Conservation (phyloP, 2,797 vertebrate genomes). For the Macropodus opercularis region DNA sequence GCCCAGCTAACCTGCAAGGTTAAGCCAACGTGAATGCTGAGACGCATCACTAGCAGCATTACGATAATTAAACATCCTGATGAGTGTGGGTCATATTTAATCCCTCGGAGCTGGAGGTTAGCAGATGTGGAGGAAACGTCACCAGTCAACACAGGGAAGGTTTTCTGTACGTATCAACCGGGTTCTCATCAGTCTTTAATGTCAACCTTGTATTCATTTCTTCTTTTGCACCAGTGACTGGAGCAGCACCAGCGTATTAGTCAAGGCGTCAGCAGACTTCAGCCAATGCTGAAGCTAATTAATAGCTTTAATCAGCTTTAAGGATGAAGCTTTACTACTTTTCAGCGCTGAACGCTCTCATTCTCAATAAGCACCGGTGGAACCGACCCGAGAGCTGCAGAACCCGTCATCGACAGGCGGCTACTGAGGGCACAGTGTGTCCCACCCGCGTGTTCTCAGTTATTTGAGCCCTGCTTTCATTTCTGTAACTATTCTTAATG, state of each 20-base stretch:
- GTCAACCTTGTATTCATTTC: not conserved
- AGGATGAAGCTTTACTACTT: constrained; percentile 4
- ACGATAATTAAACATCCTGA: constrained; percentile 75
- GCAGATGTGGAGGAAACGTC: constrained; percentile 64
- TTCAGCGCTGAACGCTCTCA: not conserved
- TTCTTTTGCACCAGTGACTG: constrained; percentile 3
- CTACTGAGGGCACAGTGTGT: constrained; percentile 2
- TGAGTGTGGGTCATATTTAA: constrained; percentile 67
- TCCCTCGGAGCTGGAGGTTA: constrained; percentile 60
- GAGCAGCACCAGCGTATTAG: not conserved
- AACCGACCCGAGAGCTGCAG: constrained; percentile 33
- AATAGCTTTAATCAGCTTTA: too few relatives aligned
- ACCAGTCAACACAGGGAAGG: constrained; percentile 1
- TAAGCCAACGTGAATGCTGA: constrained; percentile 54
- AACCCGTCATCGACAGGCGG: constrained; percentile 22
- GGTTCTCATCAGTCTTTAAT: too few relatives aligned
- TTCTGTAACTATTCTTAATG: constrained; percentile 5
- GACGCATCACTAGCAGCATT: constrained; percentile 58
- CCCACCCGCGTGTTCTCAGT: constrained; percentile 9
- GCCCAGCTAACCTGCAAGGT: constrained; percentile 35
- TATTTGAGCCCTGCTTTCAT: constrained; percentile 12
- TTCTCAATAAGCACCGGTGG: constrained; percentile 19
- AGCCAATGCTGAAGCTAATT: not conserved
- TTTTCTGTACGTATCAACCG: too few relatives aligned
- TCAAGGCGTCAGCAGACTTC: not conserved